phyloP scores from a whole-genome alignment of 2,113 vertebrate species.

The Aix galericulata region DNA sequence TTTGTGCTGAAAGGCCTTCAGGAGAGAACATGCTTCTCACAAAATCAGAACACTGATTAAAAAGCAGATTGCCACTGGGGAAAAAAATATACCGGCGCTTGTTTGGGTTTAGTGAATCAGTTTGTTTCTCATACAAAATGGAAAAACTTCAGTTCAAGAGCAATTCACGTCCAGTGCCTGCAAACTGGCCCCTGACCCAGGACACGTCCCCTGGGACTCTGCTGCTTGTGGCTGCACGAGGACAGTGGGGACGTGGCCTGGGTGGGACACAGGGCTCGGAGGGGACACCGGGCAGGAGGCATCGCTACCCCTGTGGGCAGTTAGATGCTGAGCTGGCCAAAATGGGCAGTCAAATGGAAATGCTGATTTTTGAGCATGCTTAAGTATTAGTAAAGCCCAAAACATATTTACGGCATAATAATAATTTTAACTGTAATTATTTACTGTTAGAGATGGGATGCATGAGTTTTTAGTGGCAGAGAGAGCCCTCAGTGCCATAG shows the following conservation, averaged over 20 bases:
- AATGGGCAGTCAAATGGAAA: not conserved
- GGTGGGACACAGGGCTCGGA: not conserved
- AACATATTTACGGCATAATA: not conserved
- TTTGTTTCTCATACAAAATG: not conserved
- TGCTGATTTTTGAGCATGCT: not conserved
- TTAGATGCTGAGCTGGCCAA: not conserved
- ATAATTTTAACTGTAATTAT: not conserved
- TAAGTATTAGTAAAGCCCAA: not conserved
- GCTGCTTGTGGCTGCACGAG: not conserved
- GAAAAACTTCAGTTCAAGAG: not conserved
- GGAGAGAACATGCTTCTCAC: not conserved
- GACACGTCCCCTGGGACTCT: not conserved
- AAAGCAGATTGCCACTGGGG: not conserved
- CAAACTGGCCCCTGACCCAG: not conserved
- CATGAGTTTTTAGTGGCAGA: not conserved
- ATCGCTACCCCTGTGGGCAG: accelerated
- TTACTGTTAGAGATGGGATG: accelerated
- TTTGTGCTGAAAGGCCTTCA: not conserved
- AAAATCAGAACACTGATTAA: not conserved
- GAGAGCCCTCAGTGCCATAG: not conserved
- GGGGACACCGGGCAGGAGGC: accelerated
- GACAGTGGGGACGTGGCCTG: not conserved
- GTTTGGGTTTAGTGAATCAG: not conserved
- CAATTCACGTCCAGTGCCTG: not conserved
- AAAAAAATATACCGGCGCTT: not conserved